Conservation (phyloP, 1,140 invertebrate genomes). For the Papilio dardanus region DNA sequence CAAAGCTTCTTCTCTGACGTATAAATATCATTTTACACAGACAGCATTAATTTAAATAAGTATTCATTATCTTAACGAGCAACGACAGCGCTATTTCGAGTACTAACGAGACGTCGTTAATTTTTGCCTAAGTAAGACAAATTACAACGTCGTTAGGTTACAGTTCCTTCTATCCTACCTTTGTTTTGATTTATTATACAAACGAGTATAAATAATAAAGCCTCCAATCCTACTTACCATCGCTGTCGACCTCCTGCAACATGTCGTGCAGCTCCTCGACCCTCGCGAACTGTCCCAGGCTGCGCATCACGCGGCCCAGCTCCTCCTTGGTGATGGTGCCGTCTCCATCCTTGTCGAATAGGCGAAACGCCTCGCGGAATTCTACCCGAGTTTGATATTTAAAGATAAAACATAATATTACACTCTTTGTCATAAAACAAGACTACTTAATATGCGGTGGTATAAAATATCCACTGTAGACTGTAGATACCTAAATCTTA, state of each 20-base stretch:
- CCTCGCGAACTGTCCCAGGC: slow-evolving; percentile 91
- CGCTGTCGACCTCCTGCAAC: slow-evolving; percentile 95
- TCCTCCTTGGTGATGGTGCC: slow-evolving; percentile 94
- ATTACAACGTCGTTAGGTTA: background rate
- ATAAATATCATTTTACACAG: background rate
- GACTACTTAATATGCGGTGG: no score
- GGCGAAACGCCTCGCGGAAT: slow-evolving; percentile 93
- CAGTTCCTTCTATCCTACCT: background rate
- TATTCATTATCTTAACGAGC: background rate
- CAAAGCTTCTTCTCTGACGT: background rate
- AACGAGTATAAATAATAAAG: background rate
- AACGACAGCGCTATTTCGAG: background rate
- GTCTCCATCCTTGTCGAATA: slow-evolving; percentile 95
- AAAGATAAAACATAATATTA: background rate
- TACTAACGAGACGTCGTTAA: background rate
- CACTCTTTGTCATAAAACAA: no score
- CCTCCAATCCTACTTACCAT: slow-evolving; percentile 84
- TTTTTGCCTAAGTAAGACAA: background rate
- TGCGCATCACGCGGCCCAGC: slow-evolving; percentile 92
- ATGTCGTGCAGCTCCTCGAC: slow-evolving; percentile 93
- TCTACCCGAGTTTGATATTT: slow-evolving; percentile 79
- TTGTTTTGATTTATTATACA: background rate
- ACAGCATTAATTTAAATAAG: background rate
- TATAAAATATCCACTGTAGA: no score
- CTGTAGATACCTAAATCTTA: background rate